Evolutionary conservation across 2,797 vertebrate genomes (phyloP).

Genomic region (Crenuchus spilurus): DNA sequence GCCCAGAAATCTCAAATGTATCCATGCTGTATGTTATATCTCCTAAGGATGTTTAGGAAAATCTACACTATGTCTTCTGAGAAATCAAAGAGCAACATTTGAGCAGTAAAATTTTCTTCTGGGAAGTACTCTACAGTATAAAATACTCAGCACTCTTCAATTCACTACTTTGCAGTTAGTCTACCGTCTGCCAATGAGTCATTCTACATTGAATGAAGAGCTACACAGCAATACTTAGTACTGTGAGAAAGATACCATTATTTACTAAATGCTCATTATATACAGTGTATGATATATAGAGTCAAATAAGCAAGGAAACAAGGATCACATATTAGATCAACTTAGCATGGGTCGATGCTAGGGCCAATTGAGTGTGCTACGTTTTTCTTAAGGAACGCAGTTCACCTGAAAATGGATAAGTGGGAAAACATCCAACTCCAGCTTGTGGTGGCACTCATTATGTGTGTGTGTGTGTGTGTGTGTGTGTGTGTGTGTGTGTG

Average conservation of each 20-base stretch:
- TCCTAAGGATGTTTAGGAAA: no score
- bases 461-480: constrained; percentile 26
- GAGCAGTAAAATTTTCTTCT: no score
- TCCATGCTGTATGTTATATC: no score
- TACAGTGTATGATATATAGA: no score
- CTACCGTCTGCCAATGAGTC: no score
- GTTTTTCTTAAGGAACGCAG: constrained; percentile 37
- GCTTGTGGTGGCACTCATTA: constrained; percentile 12
- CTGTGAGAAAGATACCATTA: background rate
- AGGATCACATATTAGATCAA: background rate
- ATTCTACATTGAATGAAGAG: background rate
- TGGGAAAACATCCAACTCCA: constrained; percentile 37
- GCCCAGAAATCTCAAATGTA: no score
- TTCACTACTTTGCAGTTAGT: no score
- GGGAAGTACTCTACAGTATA: no score
- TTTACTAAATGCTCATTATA: background rate
- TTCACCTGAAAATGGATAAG: constrained; percentile 47
- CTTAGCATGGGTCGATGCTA: background rate
- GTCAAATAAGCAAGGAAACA: no score
- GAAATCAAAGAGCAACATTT: no score
- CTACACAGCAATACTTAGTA: background rate
- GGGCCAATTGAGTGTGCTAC: constrained; percentile 41
- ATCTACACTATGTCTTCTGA: no score
- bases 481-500: constrained; percentile 28
- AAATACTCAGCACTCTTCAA: no score